Evolutionary conservation across 2,797 vertebrate species (phyloP).

Genomic region (Heliangelus exortis): DNA sequence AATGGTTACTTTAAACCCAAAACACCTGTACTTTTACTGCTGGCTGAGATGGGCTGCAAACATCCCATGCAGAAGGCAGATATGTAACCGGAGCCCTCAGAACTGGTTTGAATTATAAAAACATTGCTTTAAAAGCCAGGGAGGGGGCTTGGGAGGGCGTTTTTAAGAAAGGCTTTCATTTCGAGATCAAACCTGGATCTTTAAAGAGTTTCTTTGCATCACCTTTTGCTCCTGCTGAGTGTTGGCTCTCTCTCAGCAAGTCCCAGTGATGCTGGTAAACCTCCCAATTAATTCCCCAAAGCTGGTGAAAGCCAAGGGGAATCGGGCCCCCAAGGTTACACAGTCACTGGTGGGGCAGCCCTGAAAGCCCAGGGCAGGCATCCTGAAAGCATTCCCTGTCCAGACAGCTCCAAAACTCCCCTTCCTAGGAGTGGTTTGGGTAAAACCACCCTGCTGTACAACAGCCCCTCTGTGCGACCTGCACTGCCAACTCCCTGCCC

Average conservation of each 20-base stretch:
- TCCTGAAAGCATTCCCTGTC: accelerated
- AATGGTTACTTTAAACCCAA: conserved; percentile 65
- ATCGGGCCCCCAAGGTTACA: background rate
- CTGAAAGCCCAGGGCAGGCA: background rate
- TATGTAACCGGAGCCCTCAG: conserved; percentile 65
- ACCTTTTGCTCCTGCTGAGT: conserved; percentile 26
- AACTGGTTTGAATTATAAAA: conserved; percentile 66
- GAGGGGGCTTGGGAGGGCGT: background rate
- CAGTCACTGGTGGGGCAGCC: accelerated
- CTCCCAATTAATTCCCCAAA: background rate
- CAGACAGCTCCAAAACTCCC: accelerated
- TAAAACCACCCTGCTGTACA: background rate
- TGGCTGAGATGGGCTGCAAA: conserved; percentile 46
- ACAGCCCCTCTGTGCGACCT: accelerated
- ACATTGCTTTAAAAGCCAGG: background rate
- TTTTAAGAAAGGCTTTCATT: conserved; percentile 27
- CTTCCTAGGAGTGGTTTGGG: accelerated
- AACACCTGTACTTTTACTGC: conserved; percentile 77
- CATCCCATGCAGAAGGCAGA: conserved; percentile 71
- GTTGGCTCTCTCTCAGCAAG: background rate
- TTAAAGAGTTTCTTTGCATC: conserved; percentile 22
- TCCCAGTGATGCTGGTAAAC: background rate
- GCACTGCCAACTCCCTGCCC: background rate
- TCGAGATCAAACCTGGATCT: background rate
- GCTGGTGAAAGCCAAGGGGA: background rate